phyloP scores from a whole-genome alignment of 2,888 invertebrate species.

The Drosophila greeni region DNA sequence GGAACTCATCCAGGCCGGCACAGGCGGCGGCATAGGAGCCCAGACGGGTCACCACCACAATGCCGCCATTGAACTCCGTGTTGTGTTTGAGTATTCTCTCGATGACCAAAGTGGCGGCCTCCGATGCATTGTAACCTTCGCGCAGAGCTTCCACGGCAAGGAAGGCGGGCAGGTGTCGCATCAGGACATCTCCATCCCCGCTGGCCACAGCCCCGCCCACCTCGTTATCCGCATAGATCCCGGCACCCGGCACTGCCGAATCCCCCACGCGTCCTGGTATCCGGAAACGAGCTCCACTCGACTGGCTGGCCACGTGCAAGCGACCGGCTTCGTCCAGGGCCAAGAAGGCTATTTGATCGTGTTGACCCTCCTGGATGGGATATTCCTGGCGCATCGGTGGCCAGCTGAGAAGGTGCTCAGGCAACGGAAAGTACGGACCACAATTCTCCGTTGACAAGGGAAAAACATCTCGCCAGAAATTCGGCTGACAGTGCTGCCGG shows the following conservation, averaged over 20 bases:
- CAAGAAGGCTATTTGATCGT: conserved; percentile 82
- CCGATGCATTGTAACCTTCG: conserved; percentile 84
- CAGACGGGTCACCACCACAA: conserved; percentile 86
- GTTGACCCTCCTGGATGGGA: conserved; percentile 84
- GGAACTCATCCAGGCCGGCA: conserved; percentile 84
- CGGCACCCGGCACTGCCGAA: conserved; percentile 90
- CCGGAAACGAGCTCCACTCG: conserved; percentile 95
- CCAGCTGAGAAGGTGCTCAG: conserved; percentile 9
- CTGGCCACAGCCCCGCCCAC: conserved; percentile 92
- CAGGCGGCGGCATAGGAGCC: conserved; percentile 92
- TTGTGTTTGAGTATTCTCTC: conserved; percentile 86
- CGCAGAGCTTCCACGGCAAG: conserved; percentile 94
- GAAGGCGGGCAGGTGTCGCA: conserved; percentile 95
- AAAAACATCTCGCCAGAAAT: conserved; percentile 93
- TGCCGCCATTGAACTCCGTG: conserved; percentile 90
- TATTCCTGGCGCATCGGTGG: conserved; percentile 45
- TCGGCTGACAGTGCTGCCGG: conserved; percentile 91
- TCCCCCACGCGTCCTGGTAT: conserved; percentile 86
- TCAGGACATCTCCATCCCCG: conserved; percentile 98
- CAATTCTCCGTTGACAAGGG: conserved; percentile 89
- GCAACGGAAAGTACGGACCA: conserved; percentile 88
- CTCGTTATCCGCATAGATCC: conserved; percentile 93
- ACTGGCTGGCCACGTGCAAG: conserved; percentile 94
- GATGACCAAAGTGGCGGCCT: conserved; percentile 87
- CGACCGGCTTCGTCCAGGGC: conserved; percentile 87